Percentiles rank a stretch among this genome's conserved stretches.
These are phyloP conservation scores for Notoglanidium macrostoma DNA, from an alignment of 2,797 vertebrate genomes.

Conservation along the genomic window DNA sequence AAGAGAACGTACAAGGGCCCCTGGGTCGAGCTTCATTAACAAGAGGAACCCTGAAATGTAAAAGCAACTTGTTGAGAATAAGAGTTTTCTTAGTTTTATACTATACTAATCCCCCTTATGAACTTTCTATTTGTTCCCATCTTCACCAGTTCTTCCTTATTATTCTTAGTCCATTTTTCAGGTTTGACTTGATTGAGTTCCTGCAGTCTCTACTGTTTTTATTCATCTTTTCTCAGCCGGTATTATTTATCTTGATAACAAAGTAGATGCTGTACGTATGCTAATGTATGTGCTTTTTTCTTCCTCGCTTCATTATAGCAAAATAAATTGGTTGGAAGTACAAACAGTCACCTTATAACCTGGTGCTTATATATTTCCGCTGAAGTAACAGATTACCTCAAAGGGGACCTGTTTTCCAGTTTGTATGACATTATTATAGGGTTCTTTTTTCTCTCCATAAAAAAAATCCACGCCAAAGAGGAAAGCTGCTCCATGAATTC, in stretches of 20 bases:
- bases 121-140: not conserved
- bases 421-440: constrained; percentile 64
- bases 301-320: constrained; percentile 47
- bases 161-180: not conserved
- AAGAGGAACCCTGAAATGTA: not conserved
- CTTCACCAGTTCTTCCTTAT: not conserved
- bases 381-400: constrained; percentile 67
- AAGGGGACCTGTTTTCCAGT: constrained; percentile 66
- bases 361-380: constrained; percentile 58
- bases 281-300: constrained; percentile 46
- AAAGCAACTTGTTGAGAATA: not conserved
- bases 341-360: constrained; percentile 62
- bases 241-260: constrained; percentile 8
- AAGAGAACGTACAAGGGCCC: not conserved
- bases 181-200: constrained; percentile 7
- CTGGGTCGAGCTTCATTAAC: not conserved
- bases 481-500: constrained; percentile 76
- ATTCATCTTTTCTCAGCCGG: not conserved
- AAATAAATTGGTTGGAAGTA: constrained; percentile 63
- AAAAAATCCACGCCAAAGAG: constrained; percentile 67
- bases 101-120: not conserved
- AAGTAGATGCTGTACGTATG: not conserved
- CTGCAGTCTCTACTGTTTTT: not conserved
- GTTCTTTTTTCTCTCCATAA: constrained; percentile 50
- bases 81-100: not conserved